Evolutionary conservation across 2,888 invertebrate genomes (phyloP).

Genomic region (Cataglyphis livida): DNA sequence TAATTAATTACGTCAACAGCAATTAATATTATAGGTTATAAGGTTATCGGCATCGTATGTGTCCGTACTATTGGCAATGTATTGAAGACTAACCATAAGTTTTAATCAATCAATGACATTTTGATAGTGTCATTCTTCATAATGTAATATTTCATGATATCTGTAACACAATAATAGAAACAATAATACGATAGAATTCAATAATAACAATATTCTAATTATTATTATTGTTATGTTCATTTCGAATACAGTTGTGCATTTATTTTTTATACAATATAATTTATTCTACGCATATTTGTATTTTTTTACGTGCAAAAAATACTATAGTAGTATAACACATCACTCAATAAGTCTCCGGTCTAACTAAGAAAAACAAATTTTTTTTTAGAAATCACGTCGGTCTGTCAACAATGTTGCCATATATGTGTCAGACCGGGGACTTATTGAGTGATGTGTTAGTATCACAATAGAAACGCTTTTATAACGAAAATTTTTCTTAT

Average conservation of each 20-base stretch:
- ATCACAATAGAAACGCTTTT: neutral
- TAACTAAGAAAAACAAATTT: too few relatives aligned
- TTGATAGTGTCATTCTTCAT: neutral
- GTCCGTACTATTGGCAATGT: slow-evolving; percentile 61
- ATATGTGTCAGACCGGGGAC: too few relatives aligned
- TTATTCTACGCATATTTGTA: neutral
- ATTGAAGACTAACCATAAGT: slow-evolving; percentile 26
- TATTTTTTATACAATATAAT: neutral
- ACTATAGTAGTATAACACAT: neutral
- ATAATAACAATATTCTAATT: neutral
- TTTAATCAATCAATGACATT: neutral
- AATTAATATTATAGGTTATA: slow-evolving; percentile 59
- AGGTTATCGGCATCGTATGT: slow-evolving; percentile 66
- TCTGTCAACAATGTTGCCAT: too few relatives aligned
- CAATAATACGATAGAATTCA: neutral
- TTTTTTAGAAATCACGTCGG: too few relatives aligned
- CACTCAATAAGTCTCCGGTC: too few relatives aligned
- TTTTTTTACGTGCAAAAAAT: neutral
- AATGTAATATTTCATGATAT: neutral
- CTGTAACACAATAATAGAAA: neutral
- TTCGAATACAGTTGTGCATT: neutral
- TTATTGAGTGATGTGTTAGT: too few relatives aligned
- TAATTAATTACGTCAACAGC: neutral
- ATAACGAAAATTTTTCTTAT: neutral
- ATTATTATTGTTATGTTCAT: neutral